phyloP scores from a whole-genome alignment of 2,797 vertebrate species.

The Distichodus sexfasciatus region DNA sequence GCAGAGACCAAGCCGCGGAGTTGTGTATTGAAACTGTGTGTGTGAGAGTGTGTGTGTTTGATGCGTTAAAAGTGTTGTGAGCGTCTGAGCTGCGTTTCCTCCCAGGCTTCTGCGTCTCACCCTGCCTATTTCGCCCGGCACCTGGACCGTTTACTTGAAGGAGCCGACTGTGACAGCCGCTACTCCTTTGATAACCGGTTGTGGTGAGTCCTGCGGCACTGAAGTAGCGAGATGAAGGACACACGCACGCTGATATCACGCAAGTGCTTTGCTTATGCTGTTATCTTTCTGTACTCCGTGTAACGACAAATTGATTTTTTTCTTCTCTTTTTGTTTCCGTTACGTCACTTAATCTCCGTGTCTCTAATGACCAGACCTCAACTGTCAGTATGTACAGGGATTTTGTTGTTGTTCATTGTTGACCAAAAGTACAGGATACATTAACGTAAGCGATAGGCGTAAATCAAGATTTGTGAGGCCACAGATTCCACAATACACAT shows the following conservation, averaged over 20 bases:
- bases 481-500: too few species aligned
- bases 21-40: background rate
- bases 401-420: too few species aligned
- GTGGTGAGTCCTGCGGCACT: slow-evolving; percentile 72
- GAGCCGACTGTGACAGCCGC: slow-evolving; percentile 90
- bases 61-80: too few species aligned
- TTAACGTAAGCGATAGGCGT: too few species aligned
- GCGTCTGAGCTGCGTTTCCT: slow-evolving; percentile 4
- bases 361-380: too few species aligned
- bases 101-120: slow-evolving; percentile 88
- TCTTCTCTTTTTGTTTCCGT: too few species aligned
- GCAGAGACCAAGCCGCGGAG: background rate
- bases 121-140: slow-evolving; percentile 87
- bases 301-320: too few species aligned
- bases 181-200: slow-evolving; percentile 83
- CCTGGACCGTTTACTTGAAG: slow-evolving; percentile 95
- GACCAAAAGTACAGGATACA: too few species aligned
- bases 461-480: too few species aligned
- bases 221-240: background rate
- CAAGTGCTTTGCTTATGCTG: background rate
- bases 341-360: too few species aligned
- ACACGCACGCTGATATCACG: background rate
- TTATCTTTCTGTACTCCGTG: background rate
- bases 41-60: slow-evolving; percentile 2
- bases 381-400: too few species aligned